Evolutionary conservation across 1,140 invertebrate species (phyloP).

Genomic region (Amphibalanus amphitrite): DNA sequence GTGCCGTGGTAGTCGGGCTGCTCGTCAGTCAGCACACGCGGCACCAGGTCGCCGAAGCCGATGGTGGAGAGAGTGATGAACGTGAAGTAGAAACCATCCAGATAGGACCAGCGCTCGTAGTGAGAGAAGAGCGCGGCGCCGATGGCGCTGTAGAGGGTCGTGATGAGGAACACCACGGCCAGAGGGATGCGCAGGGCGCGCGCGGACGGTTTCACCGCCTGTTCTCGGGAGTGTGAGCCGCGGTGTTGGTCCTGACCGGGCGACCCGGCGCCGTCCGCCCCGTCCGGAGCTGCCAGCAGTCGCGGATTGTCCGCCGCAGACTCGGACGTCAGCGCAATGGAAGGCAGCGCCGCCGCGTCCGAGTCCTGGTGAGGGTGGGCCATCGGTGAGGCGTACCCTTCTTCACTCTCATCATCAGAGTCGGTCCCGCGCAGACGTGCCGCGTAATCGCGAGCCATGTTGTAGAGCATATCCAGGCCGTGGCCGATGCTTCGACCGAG

Average conservation of each 20-base stretch:
- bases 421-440: background rate
- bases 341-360: background rate
- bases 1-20: background rate
- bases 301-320: too few species aligned
- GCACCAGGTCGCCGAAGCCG: conserved; percentile 25
- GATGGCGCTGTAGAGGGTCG: conserved; percentile 7
- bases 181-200: conserved; percentile 28
- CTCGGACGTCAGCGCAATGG: background rate
- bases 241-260: too few species aligned
- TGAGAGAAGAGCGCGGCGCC: conserved; percentile 51
- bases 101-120: conserved; percentile 56
- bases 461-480: conserved; percentile 63
- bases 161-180: conserved; percentile 39
- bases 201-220: background rate
- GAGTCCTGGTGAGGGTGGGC: background rate
- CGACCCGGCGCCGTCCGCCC: too few species aligned
- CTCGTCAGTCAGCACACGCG: background rate
- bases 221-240: background rate
- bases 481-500: conserved; percentile 78
- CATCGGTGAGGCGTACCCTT: background rate
- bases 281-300: background rate
- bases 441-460: conserved; percentile 38
- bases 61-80: conserved; percentile 72
- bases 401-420: background rate
- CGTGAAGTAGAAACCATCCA: conserved; percentile 70